Percentiles rank a stretch among this genome's conserved stretches.
These are phyloP conservation scores for Salvelinus sp. DNA, from an alignment of 2,113 vertebrate species.

Conservation along the genomic window DNA sequence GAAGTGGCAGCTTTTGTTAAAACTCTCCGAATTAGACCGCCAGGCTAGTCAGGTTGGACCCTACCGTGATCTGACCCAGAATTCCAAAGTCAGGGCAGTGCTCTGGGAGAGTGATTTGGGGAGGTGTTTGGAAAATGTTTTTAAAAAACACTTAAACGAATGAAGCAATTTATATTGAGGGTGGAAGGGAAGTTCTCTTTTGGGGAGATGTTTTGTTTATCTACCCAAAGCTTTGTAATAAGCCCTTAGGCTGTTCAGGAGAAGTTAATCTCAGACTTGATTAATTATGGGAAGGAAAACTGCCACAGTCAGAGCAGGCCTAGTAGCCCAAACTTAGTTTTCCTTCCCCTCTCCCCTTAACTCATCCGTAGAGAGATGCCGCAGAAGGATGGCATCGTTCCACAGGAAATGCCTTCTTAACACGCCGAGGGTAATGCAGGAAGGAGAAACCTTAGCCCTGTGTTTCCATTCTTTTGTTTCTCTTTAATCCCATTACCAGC, in stretches of 20 bases:
- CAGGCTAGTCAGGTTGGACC: slow-evolving; percentile 12
- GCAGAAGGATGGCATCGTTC: slow-evolving; percentile 41
- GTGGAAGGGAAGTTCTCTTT: too few relatives aligned
- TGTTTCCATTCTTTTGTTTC: slow-evolving; percentile 42
- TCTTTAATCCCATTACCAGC: slow-evolving; percentile 46
- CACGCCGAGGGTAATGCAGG: slow-evolving; percentile 40
- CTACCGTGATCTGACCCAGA: slow-evolving; percentile 9
- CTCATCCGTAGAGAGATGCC: slow-evolving; percentile 17
- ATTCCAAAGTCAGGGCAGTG: slow-evolving; percentile 14
- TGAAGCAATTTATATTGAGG: not conserved
- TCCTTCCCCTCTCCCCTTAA: slow-evolving; percentile 14
- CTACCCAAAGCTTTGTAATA: not conserved
- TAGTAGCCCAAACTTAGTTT: slow-evolving; percentile 2
- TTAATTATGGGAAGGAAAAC: slow-evolving; percentile 3
- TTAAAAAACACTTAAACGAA: not conserved
- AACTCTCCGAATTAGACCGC: slow-evolving; percentile 30
- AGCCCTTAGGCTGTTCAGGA: not conserved
- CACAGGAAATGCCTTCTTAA: slow-evolving; percentile 65
- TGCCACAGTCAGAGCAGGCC: slow-evolving; percentile 37
- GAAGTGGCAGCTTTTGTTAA: slow-evolving; percentile 15
- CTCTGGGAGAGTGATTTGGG: not conserved
- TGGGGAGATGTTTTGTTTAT: not conserved
- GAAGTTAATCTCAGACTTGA: not conserved
- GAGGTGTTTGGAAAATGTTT: not conserved
- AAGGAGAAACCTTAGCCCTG: slow-evolving; percentile 49